Conservation (phyloP, 2,888 invertebrate genomes). For the Taenaris catops region DNA sequence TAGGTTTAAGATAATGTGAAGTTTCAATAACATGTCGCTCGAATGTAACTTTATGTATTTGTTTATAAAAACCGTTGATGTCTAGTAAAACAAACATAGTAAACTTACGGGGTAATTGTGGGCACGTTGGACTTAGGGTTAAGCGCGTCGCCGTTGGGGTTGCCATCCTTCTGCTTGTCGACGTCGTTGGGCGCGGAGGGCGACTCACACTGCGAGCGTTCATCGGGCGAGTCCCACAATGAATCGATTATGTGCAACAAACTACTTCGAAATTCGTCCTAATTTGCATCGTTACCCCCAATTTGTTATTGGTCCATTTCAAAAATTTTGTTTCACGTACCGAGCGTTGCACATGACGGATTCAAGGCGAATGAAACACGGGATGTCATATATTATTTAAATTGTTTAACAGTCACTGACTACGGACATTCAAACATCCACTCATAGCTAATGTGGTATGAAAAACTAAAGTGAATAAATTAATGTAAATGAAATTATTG, state of each 20-base stretch:
- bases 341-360: constrained; percentile 80
- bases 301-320: constrained; percentile 39
- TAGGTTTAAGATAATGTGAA: too few species aligned
- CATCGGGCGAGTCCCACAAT: constrained; percentile 81
- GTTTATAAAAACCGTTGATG: too few species aligned
- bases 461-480: constrained; percentile 68
- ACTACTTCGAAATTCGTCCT: constrained; percentile 80
- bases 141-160: constrained; percentile 57
- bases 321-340: constrained; percentile 45
- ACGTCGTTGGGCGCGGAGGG: constrained; percentile 51
- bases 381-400: constrained; percentile 79
- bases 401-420: constrained; percentile 68
- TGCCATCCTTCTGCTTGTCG: constrained; percentile 49
- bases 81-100: too few species aligned
- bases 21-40: too few species aligned
- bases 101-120: constrained; percentile 82
- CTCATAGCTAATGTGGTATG: constrained; percentile 63
- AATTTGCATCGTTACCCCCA: constrained; percentile 48
- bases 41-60: too few species aligned
- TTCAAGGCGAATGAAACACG: constrained; percentile 81
- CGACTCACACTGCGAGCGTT: constrained; percentile 77
- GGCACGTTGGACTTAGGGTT: constrained; percentile 72
- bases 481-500: constrained; percentile 64
- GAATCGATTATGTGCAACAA: constrained; percentile 82
- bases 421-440: constrained; percentile 75